Base-by-base conservation (phyloP, 2,113 vertebrate genomes). In the Ceyx cyanopectus region DNA sequence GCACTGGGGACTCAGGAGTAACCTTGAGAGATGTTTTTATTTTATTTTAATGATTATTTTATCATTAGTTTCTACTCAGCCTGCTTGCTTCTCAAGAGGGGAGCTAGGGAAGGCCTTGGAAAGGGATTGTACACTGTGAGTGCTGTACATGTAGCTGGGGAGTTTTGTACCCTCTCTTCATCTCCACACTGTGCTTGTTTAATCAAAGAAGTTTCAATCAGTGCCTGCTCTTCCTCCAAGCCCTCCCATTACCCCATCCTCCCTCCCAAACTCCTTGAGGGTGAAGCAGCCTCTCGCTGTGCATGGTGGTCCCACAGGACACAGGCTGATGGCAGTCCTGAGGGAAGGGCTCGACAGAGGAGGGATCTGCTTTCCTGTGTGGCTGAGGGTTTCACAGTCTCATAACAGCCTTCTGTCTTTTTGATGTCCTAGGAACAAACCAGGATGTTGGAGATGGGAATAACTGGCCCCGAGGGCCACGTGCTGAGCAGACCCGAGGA, bases 401-500 rank as follows among this genome's bases (percentile, higher is more conserved):
- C 45, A 16, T 48, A 70, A 75, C 6, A 27, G 46, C 30, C 10
- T 20, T 84, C 37, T 89, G 46, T 68, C 74, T 66, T 89, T 97
- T 72, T 3, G 7, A 83, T 90, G 65, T 68, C 93, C 92, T 97
- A 99, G 99, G 99, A 99, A 80, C 99, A 99, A 97, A 85, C 95
- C 56, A 98, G 98, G 92, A 99, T 99, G 99, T 95, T 99, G 97
- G 98, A 99, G 96, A 99, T 99, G 97, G 99, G 99, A 27, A 99
- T 99, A 91, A 99, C 98, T 7, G 99, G 99, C 87, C 99, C 99
- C 0, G 99, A 99, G 94, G 99, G 99, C 30, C 99, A 99, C 0
- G 99, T 99, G 58, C 97, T 99, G 92, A 99, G 99, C 97, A 98
- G 99, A 92, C 99, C 99, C 72, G 99, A 99, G 91, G 99, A 99